phyloP scores from a whole-genome alignment of 2,797 vertebrate species.

The Eutrigla gurnardus region DNA sequence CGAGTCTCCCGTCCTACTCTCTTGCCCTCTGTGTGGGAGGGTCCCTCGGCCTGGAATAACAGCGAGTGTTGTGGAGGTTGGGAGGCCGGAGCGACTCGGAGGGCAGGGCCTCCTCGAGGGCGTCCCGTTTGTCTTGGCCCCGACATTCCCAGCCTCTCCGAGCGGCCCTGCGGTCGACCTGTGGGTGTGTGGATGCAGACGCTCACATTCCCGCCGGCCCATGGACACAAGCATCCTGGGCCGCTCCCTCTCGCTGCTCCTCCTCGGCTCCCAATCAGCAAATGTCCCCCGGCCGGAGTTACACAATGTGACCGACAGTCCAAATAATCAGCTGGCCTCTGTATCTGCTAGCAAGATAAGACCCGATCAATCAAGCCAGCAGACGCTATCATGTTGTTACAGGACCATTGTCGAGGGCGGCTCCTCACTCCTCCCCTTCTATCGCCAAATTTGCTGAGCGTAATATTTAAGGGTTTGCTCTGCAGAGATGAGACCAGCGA shows the following conservation, averaged over 20 bases:
- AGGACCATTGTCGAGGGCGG: slow-evolving; percentile 32
- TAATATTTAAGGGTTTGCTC: slow-evolving; percentile 51
- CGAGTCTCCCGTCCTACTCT: slow-evolving; percentile 37
- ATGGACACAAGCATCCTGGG: slow-evolving; percentile 61
- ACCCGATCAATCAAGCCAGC: slow-evolving; percentile 30
- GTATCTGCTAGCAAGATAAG: slow-evolving; percentile 42
- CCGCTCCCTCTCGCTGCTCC: slow-evolving; percentile 43
- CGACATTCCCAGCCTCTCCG: slow-evolving; percentile 70
- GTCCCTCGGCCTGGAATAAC: slow-evolving; percentile 73
- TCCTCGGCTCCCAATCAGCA: slow-evolving; percentile 39
- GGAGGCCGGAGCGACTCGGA: slow-evolving; percentile 67
- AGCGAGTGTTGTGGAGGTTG: slow-evolving; percentile 70
- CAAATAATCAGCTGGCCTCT: slow-evolving; percentile 36
- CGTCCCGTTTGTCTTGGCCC: slow-evolving; percentile 84
- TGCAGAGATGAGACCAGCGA: slow-evolving; percentile 51
- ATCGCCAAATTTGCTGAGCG: slow-evolving; percentile 55
- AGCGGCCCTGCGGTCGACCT: slow-evolving; percentile 79
- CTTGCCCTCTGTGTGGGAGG: slow-evolving; percentile 66
- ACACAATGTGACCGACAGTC: slow-evolving; percentile 48
- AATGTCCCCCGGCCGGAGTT: slow-evolving; percentile 9
- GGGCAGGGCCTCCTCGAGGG: slow-evolving; percentile 71
- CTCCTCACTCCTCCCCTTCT: slow-evolving; percentile 1
- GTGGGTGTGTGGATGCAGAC: slow-evolving; percentile 82
- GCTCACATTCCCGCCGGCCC: slow-evolving; percentile 73
- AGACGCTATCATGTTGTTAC: slow-evolving; percentile 48